Evolutionary conservation across 2,888 invertebrate species (phyloP).

Genomic region (Mythimna pallens): DNA sequence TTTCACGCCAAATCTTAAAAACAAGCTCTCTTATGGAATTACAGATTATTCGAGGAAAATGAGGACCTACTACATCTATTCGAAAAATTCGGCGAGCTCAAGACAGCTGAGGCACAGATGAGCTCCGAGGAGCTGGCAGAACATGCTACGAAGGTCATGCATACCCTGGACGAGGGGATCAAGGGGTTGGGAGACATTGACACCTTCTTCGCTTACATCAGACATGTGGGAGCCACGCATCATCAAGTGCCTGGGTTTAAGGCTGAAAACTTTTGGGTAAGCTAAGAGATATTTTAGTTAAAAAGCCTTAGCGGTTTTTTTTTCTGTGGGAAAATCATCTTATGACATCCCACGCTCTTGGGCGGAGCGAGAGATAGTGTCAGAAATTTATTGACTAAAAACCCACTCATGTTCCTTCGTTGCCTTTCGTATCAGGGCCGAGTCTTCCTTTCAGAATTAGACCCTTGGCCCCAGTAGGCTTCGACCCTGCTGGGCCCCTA

Average conservation of each 20-base stretch:
- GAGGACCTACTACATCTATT: slow-evolving; percentile 94
- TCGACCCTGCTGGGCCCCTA: too few relatives aligned
- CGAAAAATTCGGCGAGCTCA: slow-evolving; percentile 94
- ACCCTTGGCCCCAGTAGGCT: too few relatives aligned
- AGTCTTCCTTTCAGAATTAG: too few relatives aligned
- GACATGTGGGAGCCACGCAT: slow-evolving; percentile 95
- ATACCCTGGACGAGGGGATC: slow-evolving; percentile 96
- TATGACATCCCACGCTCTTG: too few relatives aligned
- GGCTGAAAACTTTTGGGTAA: slow-evolving; percentile 96
- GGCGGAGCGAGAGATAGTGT: too few relatives aligned
- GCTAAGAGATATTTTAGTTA: slow-evolving; percentile 60
- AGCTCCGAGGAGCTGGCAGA: slow-evolving; percentile 95
- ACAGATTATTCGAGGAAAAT: slow-evolving; percentile 96
- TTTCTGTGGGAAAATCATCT: too few relatives aligned
- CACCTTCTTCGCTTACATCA: slow-evolving; percentile 94
- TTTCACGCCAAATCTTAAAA: too few relatives aligned
- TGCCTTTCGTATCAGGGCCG: too few relatives aligned
- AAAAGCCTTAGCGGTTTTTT: too few relatives aligned
- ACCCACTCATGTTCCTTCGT: too few relatives aligned
- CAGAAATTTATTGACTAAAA: too few relatives aligned
- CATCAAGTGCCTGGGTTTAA: slow-evolving; percentile 95
- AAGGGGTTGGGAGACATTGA: slow-evolving; percentile 95
- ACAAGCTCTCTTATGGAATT: slow-evolving; percentile 46
- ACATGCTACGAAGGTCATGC: slow-evolving; percentile 97
- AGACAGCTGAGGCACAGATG: slow-evolving; percentile 94